phyloP scores from a whole-genome alignment of 2,888 invertebrate species.

The Crematogaster levior region DNA sequence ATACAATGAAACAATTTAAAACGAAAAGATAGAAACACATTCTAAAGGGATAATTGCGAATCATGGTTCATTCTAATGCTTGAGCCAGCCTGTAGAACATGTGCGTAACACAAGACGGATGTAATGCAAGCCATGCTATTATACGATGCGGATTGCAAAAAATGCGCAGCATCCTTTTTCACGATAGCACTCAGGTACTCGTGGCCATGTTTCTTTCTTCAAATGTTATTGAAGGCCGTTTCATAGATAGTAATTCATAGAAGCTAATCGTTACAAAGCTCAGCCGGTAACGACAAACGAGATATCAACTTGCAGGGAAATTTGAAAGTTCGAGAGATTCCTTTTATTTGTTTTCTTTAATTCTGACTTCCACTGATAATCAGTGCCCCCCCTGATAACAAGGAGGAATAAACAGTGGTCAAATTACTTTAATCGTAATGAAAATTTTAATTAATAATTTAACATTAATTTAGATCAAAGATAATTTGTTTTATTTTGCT shows the following conservation, averaged over 20 bases:
- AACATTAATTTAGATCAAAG: not conserved
- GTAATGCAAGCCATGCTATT: constrained; percentile 85
- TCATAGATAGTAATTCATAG: not conserved
- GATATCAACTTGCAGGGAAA: not conserved
- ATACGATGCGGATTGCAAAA: constrained; percentile 81
- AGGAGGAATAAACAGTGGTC: too few species aligned
- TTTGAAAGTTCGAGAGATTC: not conserved
- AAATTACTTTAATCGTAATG: not conserved
- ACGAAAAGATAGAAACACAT: not conserved
- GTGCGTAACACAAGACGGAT: constrained; percentile 84
- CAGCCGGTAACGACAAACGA: not conserved
- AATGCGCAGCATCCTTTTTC: constrained; percentile 76
- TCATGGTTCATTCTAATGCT: constrained; percentile 69
- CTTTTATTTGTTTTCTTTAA: too few species aligned
- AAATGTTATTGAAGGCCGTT: not conserved
- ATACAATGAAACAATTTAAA: not conserved
- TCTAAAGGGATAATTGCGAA: constrained; percentile 16
- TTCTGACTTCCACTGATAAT: too few species aligned
- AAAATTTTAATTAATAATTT: not conserved
- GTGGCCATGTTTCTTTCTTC: not conserved
- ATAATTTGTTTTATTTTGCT: too few species aligned
- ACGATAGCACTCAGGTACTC: constrained; percentile 41
- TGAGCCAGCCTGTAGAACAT: constrained; percentile 75
- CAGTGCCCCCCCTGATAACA: too few species aligned
- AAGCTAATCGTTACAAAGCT: not conserved